Base-by-base conservation (phyloP, 2,888 invertebrate species). In the Odontothrips loti region DNA sequence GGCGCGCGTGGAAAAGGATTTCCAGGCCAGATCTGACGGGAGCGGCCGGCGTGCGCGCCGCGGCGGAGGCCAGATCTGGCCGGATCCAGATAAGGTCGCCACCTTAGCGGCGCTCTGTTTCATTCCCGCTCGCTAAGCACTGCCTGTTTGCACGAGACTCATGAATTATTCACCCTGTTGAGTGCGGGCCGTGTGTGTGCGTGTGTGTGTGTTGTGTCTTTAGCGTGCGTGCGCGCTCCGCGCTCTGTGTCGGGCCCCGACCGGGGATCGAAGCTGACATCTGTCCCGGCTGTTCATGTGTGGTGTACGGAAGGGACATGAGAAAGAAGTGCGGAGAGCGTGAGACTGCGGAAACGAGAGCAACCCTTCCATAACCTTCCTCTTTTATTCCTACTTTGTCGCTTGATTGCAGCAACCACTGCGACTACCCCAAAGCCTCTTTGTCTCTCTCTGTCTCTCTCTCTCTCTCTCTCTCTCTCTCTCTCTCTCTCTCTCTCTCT, bases 141-240 rank as follows among this genome's bases (percentile, higher is more conserved):
- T 75, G 68, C 68, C 11, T 75, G 68, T 75, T 75, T 75, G 68
- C 68, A 75, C 68, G 68, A 27, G 23, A 75, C 68, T 75, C 68
- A 75, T 75, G 27, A n/a, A 75, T 75, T 27, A 75, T 75, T 75
- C 68, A 75, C 68, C 12, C 20, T 58, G 58, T 43, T 43, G 34
- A 43, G 58, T 58, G 58, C 58, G n/a, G 6, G 58, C 15, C 27
- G 12, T 12, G 68, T 75, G n/a, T 75, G 68, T 68, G 68, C 23
- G n/a, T 68, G 68, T 68, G 68, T 68, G 68, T 12, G 68, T 27
- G 68, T 12, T 75, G 23, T 58, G 58, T 58, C 20, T 58, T 43
- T 58, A 20, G 58, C 58, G 58, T 6, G 11, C 58, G 58, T 58
- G 58, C 58, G 58, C 11, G 11, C 51, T 51, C 51, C 17, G 51